Evolutionary conservation across 2,797 vertebrate genomes (phyloP).

Genomic region (Furcifer pardalis): DNA sequence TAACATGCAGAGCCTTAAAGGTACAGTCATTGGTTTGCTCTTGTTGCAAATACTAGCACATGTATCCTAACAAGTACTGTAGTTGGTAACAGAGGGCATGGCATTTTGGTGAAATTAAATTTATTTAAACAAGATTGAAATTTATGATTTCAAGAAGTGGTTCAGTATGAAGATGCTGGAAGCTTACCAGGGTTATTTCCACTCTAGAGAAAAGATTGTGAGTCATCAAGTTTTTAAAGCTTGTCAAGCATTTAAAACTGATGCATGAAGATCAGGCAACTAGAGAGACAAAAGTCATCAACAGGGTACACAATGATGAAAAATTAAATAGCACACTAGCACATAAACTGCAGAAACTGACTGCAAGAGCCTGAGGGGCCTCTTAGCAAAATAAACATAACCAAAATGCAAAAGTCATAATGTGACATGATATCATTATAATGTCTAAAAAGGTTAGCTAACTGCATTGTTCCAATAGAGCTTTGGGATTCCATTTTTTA

Average conservation of each 20-base stretch:
- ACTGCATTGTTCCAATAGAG: conserved; percentile 12
- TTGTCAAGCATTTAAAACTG: conserved; percentile 28
- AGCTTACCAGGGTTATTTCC: conserved; percentile 5
- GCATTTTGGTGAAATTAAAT: not conserved
- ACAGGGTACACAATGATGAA: conserved; percentile 13
- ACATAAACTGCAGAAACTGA: conserved; percentile 20
- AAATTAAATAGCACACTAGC: conserved; percentile 21
- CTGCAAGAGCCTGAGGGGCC: conserved; percentile 8
- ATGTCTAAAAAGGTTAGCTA: conserved; percentile 25
- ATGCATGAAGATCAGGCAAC: conserved; percentile 20
- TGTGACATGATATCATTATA: conserved; percentile 36
- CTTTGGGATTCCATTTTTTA: conserved; percentile 11
- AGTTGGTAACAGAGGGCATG: not conserved
- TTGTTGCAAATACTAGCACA: no score
- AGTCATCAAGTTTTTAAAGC: conserved; percentile 26
- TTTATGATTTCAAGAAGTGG: conserved; percentile 9
- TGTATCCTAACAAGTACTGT: no score
- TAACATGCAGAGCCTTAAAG: no score
- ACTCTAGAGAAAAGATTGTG: not conserved
- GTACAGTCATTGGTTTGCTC: no score
- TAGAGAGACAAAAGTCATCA: conserved; percentile 20
- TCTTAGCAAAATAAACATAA: conserved; percentile 23
- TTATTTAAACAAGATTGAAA: not conserved
- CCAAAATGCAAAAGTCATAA: conserved; percentile 30
- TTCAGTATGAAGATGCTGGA: not conserved